Base-by-base conservation (phyloP, 2,113 vertebrate genomes). In the Hyperoodon ampullatus region DNA sequence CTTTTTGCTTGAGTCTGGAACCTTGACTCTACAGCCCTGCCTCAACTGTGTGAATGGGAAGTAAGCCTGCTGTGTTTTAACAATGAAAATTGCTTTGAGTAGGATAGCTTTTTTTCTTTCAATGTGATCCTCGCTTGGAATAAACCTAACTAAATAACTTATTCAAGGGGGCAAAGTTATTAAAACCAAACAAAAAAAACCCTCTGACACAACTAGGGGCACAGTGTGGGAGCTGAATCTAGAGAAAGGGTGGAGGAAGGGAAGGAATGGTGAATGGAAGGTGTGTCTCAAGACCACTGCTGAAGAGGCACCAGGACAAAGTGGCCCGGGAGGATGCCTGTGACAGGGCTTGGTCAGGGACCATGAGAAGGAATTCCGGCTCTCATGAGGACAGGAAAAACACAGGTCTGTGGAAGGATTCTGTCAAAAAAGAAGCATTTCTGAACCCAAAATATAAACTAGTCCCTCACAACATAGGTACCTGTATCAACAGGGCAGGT, bases 1-100 rank as follows among this genome's bases (percentile, higher is more conserved):
- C 66, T 81, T 92, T 96, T 74, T 75, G 44, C 85, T 94, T 71
- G 10, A 71, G 60, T 87, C 61, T 35, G 44, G 74, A 90, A 61
- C 6, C 55, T 88, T 82, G 84, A 71, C 42, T 42, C 11, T 24
- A 13, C 1, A 18, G 47, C 6, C 6, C 13, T 39, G 23, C 61
- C 65, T 81, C 21, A 70, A 70, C 44, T 63, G 35, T 89, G 39
- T 28, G 70, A 74, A 63, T 2, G 30, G 61, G 21, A 50, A 85
- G 47, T 6, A 15, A 77, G 26, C 65, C 58, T 81, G 75, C n/a
- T 42, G 8, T 61, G 44, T 90, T 95, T 88, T 87, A 71, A 89
- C 65, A n/a, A 70, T 87, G 47, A 85, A 92, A 88, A 87, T 18
- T 35, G 33, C 14, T 86, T 68, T 53, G 28, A 78, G 50, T 13